Conservation (phyloP, 2,888 invertebrate species). For the Yponomeuta sedellus region DNA sequence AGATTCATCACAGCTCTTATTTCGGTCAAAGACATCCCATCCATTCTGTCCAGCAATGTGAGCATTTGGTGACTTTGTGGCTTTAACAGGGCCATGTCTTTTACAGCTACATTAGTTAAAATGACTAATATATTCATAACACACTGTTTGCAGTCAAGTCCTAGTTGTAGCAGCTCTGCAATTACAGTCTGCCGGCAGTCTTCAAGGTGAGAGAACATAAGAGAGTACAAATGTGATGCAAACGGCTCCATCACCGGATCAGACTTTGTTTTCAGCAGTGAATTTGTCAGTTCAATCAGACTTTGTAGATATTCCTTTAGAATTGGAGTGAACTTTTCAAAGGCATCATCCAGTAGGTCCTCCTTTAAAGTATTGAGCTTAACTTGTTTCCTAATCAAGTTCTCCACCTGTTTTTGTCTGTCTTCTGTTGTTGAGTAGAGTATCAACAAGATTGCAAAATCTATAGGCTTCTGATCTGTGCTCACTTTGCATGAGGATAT, state of each 20-base stretch:
- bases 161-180: constrained; percentile 57
- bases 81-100: constrained; percentile 65
- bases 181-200: constrained; percentile 57
- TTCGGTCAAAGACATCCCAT: constrained; percentile 83
- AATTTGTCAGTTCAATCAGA: constrained; percentile 74
- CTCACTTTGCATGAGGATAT: constrained; percentile 64
- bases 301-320: constrained; percentile 73
- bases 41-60: constrained; percentile 84
- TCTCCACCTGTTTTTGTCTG: constrained; percentile 78
- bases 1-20: constrained; percentile 86
- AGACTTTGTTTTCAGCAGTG: constrained; percentile 65
- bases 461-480: constrained; percentile 79
- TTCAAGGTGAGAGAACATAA: constrained; percentile 61
- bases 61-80: constrained; percentile 78
- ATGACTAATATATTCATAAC: constrained; percentile 51
- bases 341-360: constrained; percentile 72
- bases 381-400: constrained; percentile 78
- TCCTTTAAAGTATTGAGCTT: constrained; percentile 77
- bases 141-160: constrained; percentile 55
- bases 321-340: constrained; percentile 72
- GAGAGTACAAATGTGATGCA: constrained; percentile 75
- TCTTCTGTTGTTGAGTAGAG: constrained; percentile 78
- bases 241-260: constrained; percentile 75
- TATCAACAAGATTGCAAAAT: constrained; percentile 80
- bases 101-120: constrained; percentile 55